These are phyloP conservation scores for Acanthosepion esculentum DNA, from an alignment of 2,888 invertebrate genomes.

Conservation along the genomic window DNA sequence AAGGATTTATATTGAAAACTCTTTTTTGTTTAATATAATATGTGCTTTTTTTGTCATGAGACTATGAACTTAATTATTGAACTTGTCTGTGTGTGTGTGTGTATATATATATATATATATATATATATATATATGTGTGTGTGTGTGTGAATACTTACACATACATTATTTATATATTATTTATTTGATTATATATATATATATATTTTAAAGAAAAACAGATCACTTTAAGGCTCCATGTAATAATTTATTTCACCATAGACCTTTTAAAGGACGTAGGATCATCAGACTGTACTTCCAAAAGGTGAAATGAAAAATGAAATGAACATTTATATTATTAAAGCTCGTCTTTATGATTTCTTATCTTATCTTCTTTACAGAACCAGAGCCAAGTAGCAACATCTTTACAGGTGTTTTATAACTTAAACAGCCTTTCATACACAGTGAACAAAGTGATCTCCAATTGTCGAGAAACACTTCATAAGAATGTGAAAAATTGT, in stretches of 20 bases:
- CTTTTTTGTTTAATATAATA: no score
- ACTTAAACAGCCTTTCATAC: slow-evolving; percentile 75
- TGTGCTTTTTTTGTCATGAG: no score
- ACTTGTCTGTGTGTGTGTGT: background rate
- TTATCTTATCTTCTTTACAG: slow-evolving; percentile 54
- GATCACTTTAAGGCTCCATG: no score
- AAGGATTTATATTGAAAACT: no score
- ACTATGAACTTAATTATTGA: no score
- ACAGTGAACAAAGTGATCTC: slow-evolving; percentile 77
- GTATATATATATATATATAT: background rate
- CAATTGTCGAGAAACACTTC: slow-evolving; percentile 76
- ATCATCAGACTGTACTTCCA: no score
- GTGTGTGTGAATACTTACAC: background rate
- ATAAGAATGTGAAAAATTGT: slow-evolving; percentile 76
- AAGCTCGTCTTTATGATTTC: background rate
- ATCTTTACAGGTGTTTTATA: slow-evolving; percentile 81
- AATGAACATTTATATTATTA: no score
- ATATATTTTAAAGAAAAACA: no score
- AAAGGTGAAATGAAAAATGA: no score
- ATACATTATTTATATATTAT: background rate
- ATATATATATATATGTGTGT: background rate
- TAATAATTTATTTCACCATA: no score
- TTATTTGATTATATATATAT: no score
- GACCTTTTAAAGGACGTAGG: no score
- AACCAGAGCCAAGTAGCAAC: slow-evolving; percentile 78